Base-by-base conservation (phyloP, 2,797 vertebrate species). In the Catostomus latipinnis region DNA sequence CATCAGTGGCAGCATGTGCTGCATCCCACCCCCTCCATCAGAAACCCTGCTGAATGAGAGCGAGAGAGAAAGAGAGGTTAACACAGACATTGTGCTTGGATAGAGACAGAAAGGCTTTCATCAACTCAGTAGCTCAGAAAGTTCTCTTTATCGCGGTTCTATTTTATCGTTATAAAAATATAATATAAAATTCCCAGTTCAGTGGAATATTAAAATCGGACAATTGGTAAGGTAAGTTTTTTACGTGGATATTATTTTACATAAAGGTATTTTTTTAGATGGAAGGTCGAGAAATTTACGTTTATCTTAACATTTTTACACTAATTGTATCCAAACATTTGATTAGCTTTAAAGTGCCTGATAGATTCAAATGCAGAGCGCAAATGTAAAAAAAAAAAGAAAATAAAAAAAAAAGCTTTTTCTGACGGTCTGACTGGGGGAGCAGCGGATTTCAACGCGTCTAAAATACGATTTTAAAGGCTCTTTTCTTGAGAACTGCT, bases 161-260 rank as follows among this genome's bases (percentile, higher is more conserved):
- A 34, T 34, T n/a, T 9, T 6, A 43, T 5, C 7, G 34, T 5
- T 1, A 22, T 22, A 22, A 22, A 18, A 22, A 22, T 22, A 22
- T 1, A 22, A 22, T 22, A 22, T 22, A 22, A 22, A 22, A 22
- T 22, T 22, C 22, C 22, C 34, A 3, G 34, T n/a, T 56, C 18
- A 34, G 61, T 53, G 69, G 77, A 56, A n/a, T 63, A 71, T 13
- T 71, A 18, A 34, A 63, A 10, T 52, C 34, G 43, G 43, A 56
- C 56, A 71, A 79, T 73, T 58, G 16, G 16, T 52, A 12, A 43
- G 70, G 77, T 79, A 79, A 79, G 77, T 80, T 80, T 72, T 57
- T 0, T 14, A 62, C n/a, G 13, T n/a, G 11, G 49, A 16, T 60
- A 2, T 53, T 53, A 45, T 45, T 14, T 66, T 7, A 13, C 8